Base-by-base conservation (phyloP, 30 jellyfish, hydroid and myxozoan species). In the Aurelia aurita region DNA sequence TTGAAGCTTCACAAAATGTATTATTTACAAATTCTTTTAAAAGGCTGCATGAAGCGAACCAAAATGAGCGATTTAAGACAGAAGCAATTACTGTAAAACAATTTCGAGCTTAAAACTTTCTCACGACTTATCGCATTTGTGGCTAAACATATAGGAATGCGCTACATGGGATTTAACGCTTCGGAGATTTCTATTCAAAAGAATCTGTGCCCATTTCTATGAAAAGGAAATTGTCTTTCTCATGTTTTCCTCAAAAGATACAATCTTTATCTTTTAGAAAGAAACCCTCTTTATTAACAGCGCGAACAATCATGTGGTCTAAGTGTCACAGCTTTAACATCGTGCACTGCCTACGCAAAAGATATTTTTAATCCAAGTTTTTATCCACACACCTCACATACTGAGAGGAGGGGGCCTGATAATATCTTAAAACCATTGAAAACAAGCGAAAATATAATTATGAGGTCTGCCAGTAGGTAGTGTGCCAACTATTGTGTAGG, bases 111-210 rank as follows among this genome's bases (percentile, higher is more conserved):
- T 58, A 58, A 29, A 76, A 55, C 35, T 11, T 57, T 58, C 77
- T 23, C 87, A 76, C 67, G 87, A 58, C 64, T 58, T 76, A 76
- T 76, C 77, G 77, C 53, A 27, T 60, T 57, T 76, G 87, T 45
- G 87, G 87, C 66, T 35, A 29, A 23, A 27, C 77, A 76, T 29
- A 76, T 57, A 45, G 51, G 66, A 58, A 76, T 13, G 44, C 73
- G 27, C 87, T 19, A 19, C 54, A 21, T 58, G 25, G 64, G 87
- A 76, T 76, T 76, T 76, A 55, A 76, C 67, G 87, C 77, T 13
- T 28, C 77, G 77, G 66, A 46, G 75, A 34, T 76, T 60, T 32
- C 72, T 34, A 57, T 28, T 39, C 64, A 49, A 57, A 32, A 28
- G 66, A 44, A 28, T 13, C 19, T 72, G 35, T 76, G 47, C 66